A percentile compares a stretch with the other conserved stretches of the same genome.
phyloP scores from a whole-genome alignment of 2,888 invertebrate species.

The Ormyrus thymus region DNA sequence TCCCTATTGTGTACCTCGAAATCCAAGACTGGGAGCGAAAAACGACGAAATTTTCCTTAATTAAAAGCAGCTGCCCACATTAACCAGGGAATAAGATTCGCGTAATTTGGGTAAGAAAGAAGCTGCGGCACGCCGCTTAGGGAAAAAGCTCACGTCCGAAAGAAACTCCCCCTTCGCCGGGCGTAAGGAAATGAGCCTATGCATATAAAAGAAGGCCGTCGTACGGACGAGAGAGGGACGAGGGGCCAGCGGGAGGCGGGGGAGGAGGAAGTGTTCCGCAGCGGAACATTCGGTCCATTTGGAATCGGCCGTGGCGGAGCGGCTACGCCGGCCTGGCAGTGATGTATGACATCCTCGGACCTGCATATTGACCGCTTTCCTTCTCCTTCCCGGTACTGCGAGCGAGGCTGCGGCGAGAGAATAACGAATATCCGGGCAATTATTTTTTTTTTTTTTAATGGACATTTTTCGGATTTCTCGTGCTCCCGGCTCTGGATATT shows the following conservation, averaged over 20 bases:
- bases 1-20: too few species aligned
- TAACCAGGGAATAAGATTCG: too few species aligned
- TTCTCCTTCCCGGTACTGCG: background rate
- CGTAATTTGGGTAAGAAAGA: too few species aligned
- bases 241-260: constrained; percentile 59
- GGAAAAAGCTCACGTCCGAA: constrained; percentile 48
- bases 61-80: too few species aligned
- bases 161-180: constrained; percentile 5
- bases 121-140: constrained; percentile 6
- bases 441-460: too few species aligned
- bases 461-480: too few species aligned
- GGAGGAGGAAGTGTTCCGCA: constrained; percentile 58
- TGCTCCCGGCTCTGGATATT: too few species aligned
- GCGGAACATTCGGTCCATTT: constrained; percentile 67
- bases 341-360: constrained; percentile 67
- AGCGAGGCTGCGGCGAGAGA: constrained; percentile 11
- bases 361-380: constrained; percentile 60
- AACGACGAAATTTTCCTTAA: too few species aligned
- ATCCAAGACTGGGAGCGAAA: too few species aligned
- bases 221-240: constrained; percentile 52
- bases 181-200: constrained; percentile 74
- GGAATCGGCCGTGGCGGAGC: constrained; percentile 62
- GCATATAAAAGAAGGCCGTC: constrained; percentile 71
- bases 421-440: background rate
- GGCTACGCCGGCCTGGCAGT: constrained; percentile 60